Evolutionary conservation across 2,113 vertebrate genomes (phyloP).

Genomic region (Leucoraja erinaceus): DNA sequence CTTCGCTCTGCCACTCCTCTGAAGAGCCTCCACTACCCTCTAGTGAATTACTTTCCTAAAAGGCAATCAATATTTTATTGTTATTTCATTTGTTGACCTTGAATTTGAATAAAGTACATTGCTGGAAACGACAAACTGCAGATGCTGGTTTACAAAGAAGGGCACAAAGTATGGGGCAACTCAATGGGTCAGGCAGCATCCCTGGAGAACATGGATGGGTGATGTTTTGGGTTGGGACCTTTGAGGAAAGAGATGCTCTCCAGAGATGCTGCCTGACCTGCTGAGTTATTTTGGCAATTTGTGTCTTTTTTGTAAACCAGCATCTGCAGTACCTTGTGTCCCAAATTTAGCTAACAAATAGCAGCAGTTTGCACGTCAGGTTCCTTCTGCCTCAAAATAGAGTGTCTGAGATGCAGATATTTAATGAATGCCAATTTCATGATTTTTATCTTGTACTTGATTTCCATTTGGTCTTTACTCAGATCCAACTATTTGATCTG

Average conservation of each 20-base stretch:
- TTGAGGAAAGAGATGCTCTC: too few relatives aligned
- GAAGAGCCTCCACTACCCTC: constrained; percentile 73
- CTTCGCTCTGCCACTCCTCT: constrained; percentile 78
- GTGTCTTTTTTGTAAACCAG: too few relatives aligned
- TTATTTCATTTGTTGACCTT: neutral
- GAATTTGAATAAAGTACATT: neutral
- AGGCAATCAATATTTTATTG: neutral
- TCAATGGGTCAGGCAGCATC: too few relatives aligned
- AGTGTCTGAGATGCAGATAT: neutral
- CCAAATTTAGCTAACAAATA: neutral
- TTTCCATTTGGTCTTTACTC: neutral
- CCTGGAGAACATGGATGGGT: too few relatives aligned
- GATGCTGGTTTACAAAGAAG: too few relatives aligned
- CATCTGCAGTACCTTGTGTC: neutral
- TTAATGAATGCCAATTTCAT: neutral
- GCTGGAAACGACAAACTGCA: neutral
- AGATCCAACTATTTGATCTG: neutral
- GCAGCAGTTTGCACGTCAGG: neutral
- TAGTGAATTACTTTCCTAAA: constrained; percentile 70
- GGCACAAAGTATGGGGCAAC: too few relatives aligned
- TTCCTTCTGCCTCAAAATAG: neutral
- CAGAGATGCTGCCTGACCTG: too few relatives aligned
- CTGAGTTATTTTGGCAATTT: too few relatives aligned
- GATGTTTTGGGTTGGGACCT: too few relatives aligned
- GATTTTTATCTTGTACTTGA: neutral